Evolutionary conservation across 2,888 invertebrate species (phyloP), one percentile per base, ranked within the genome.

Genomic region (Latrodectus elegans): DNA sequence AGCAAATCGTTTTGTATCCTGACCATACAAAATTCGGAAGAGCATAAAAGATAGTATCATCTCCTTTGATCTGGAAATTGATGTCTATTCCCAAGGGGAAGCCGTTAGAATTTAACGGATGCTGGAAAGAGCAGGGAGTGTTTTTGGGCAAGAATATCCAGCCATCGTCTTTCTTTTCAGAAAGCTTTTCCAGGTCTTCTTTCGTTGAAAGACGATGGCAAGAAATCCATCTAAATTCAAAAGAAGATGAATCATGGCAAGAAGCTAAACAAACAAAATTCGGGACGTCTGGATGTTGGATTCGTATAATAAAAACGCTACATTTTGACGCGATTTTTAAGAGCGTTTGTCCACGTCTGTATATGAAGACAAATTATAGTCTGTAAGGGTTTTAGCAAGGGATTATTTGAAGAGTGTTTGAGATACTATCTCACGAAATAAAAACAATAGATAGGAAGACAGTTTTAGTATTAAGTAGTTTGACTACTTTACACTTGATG

Each of bases 1-100:
- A 60, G 60, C 60, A 15, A n/a, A 60, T 3, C 60, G 60, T 60
- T 60, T 60, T 60, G 60, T 60, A n/a, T n/a, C 60, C 60, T 12
- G n/a, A 60, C 60, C 60, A n/a, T n/a, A 60, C 60, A 15, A 9
- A 60, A 60, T 15, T 60, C 60, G 60, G n/a, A 26, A 65, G 17
- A 17, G 65, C n/a, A 51, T 4, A 78, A 53, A 52, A 67, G 64
- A 73, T 17, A 26, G 52, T 65, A 52, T 14, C 55, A 49, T 51
- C 15, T 67, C 67, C 22, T 81, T 81, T 73, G 74, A 74, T 51
- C 67, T 53, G 73, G 53, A 81, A 81, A 74, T 81, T 65, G 74
- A 74, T 73, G 73, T 65, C 73, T 38, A 8, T 60, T 60, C 73
- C 53, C 74, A 65, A 22, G n/a, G 8, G 65, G 81, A 74, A 67